Percentiles rank a stretch among this genome's conserved stretches.
phyloP scores from a whole-genome alignment of 2,113 vertebrate genomes.

The Chascanopsetta lugubris region DNA sequence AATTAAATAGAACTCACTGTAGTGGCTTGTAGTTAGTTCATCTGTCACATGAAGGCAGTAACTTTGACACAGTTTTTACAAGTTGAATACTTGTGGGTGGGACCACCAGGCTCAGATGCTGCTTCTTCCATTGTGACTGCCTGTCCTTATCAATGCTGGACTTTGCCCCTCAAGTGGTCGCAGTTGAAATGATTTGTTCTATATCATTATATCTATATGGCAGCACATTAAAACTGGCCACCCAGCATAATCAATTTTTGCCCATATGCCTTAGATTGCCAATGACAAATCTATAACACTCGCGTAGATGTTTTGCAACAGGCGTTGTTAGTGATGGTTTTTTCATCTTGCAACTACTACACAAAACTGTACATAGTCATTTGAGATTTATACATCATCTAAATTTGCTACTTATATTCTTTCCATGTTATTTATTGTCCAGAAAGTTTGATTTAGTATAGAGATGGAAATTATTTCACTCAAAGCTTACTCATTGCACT shows the following conservation, averaged over 20 bases:
- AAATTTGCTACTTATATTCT: too few species aligned
- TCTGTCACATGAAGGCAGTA: slow-evolving; percentile 33
- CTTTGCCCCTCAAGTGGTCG: slow-evolving; percentile 49
- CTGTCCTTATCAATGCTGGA: slow-evolving; percentile 43
- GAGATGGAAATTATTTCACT: too few species aligned
- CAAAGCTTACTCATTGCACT: too few species aligned
- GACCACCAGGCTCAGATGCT: slow-evolving; percentile 21
- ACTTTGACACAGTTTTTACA: slow-evolving; percentile 37
- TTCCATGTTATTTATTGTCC: too few species aligned
- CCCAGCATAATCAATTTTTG: neutral
- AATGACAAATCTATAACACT: too few species aligned
- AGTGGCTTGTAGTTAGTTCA: neutral
- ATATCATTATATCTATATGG: neutral
- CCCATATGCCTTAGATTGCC: neutral
- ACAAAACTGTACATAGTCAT: too few species aligned
- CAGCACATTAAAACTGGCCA: neutral
- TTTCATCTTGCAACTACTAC: too few species aligned
- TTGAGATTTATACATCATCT: too few species aligned
- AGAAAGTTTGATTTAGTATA: too few species aligned
- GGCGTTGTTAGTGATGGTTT: too few species aligned
- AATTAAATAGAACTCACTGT: neutral
- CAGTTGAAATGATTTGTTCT: slow-evolving; percentile 22
- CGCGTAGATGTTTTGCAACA: too few species aligned
- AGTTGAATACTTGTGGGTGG: slow-evolving; percentile 39
- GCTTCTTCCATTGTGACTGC: slow-evolving; percentile 8